phyloP scores from a whole-genome alignment of 37 sponge, comb jelly and placozoan species.

The Diacarnus erythraeanus region DNA sequence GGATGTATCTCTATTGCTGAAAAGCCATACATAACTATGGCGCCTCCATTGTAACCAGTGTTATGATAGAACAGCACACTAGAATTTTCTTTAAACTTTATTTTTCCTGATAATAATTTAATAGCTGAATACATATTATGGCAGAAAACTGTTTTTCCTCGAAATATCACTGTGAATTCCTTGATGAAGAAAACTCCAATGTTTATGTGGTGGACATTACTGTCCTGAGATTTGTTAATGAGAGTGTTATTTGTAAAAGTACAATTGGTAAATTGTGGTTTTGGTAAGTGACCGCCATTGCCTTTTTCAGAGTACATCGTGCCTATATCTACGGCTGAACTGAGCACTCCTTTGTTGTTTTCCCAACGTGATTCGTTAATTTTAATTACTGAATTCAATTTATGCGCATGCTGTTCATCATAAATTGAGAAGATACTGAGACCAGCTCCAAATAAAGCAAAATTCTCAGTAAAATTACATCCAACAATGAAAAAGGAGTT shows the following conservation, averaged over 20 bases:
- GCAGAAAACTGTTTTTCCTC: not conserved
- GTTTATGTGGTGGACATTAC: not conserved
- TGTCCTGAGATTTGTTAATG: not conserved
- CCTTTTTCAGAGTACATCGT: not conserved
- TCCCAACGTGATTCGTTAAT: not conserved
- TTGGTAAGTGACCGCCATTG: not conserved
- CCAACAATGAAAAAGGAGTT: not conserved
- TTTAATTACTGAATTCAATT: not conserved
- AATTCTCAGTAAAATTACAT: not conserved
- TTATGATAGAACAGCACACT: slow-evolving; percentile 7
- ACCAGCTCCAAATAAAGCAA: not conserved
- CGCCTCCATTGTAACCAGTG: slow-evolving; percentile 28
- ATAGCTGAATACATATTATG: slow-evolving; percentile 22
- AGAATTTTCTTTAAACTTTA: not conserved
- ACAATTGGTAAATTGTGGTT: not conserved
- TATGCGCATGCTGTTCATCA: not conserved
- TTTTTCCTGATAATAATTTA: not conserved
- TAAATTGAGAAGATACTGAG: not conserved
- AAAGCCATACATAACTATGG: slow-evolving; percentile 37
- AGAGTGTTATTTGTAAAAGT: not conserved
- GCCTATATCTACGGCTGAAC: not conserved
- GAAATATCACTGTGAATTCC: not conserved
- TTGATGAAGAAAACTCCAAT: not conserved
- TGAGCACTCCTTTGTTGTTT: not conserved
- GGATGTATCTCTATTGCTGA: slow-evolving; percentile 1